A percentile compares a stretch with the other conserved stretches of the same genome.
phyloP scores from a whole-genome alignment of 2,888 invertebrate genomes.

The Formica aserva region DNA sequence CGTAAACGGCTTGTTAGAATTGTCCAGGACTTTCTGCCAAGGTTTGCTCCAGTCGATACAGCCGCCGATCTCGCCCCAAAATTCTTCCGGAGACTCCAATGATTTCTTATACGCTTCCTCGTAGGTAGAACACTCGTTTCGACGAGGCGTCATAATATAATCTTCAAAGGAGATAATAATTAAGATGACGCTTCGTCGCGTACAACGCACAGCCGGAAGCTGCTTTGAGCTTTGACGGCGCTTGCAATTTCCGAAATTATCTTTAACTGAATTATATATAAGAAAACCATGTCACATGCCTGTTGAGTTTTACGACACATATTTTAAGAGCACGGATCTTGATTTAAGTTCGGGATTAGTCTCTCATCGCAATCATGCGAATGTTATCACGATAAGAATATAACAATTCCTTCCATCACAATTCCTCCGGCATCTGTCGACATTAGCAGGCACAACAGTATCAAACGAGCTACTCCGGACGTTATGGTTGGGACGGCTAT shows the following conservation, averaged over 20 bases:
- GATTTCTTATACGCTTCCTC: conserved; percentile 90
- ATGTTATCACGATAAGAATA: neutral
- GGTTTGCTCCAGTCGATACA: conserved; percentile 93
- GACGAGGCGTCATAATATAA: conserved; percentile 79
- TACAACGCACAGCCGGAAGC: neutral
- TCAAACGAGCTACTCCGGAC: too few relatives aligned
- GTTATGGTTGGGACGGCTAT: too few relatives aligned
- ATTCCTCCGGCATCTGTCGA: too few relatives aligned
- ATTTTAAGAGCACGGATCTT: neutral
- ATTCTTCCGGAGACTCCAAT: conserved; percentile 92
- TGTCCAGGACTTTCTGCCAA: conserved; percentile 94
- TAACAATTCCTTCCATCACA: too few relatives aligned
- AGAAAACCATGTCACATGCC: neutral
- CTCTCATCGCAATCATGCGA: neutral
- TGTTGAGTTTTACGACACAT: neutral
- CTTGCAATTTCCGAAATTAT: neutral
- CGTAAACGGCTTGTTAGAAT: conserved; percentile 94
- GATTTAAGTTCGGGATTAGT: neutral
- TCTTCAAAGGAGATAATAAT: conserved; percentile 72
- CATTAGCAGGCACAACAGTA: too few relatives aligned
- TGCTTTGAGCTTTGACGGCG: neutral
- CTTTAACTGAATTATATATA: neutral
- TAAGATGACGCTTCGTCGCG: neutral
- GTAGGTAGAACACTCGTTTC: conserved; percentile 85
- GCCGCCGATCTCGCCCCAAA: conserved; percentile 94